Percentiles rank a stretch among this genome's conserved stretches.
These are phyloP conservation scores for Nebria ingens DNA, from an alignment of 1,140 invertebrate genomes.

Conservation along the genomic window DNA sequence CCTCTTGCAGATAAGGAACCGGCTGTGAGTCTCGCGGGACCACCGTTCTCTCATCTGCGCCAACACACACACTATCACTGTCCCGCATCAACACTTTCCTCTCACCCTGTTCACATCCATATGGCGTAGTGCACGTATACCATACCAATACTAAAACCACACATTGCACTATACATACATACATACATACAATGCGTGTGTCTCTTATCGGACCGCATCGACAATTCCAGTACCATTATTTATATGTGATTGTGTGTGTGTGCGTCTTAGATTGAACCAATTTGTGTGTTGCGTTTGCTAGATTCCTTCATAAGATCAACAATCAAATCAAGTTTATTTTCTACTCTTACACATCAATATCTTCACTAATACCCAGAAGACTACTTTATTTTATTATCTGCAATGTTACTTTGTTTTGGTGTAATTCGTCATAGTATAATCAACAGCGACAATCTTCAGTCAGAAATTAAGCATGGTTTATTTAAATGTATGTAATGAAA, in stretches of 20 bases:
- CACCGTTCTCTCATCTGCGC: background rate
- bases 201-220: background rate
- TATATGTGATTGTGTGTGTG: background rate
- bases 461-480: too few relatives aligned
- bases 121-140: background rate
- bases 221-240: too few relatives aligned
- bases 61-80: background rate
- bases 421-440: too few relatives aligned
- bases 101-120: background rate
- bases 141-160: background rate
- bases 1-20: background rate
- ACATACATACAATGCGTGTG: too few relatives aligned
- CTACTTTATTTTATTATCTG: too few relatives aligned
- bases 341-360: too few relatives aligned
- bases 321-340: slow-evolving; percentile 2
- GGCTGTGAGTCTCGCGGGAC: background rate
- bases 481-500: too few relatives aligned
- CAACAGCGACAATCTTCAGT: too few relatives aligned
- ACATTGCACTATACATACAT: too few relatives aligned
- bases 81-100: background rate
- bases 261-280: slow-evolving; percentile 8
- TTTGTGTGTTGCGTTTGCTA: slow-evolving; percentile 7
- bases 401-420: too few relatives aligned
- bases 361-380: too few relatives aligned
- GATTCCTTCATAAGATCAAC: slow-evolving; percentile 10